Base-by-base conservation (phyloP, 2,888 invertebrate genomes). In the Philopedon plagiatum region DNA sequence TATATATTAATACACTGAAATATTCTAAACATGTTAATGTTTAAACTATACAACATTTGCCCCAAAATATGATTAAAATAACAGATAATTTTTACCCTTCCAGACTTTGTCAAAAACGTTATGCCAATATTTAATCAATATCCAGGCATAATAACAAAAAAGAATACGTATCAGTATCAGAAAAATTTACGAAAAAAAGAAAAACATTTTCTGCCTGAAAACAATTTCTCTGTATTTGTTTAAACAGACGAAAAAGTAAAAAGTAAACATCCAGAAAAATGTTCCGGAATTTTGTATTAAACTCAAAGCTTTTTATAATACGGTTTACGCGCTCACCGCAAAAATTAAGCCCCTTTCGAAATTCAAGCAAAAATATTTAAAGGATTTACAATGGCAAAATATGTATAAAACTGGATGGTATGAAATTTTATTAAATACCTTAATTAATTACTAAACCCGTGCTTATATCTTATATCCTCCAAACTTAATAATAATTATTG, bases 311-410 rank as follows among this genome's bases (percentile, higher is more conserved):
- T 57, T 63, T 57, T 62, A 29, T 41, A 39, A 62, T 56, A 58
- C 68, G 61, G n/a, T 60, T 46, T 46, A 61, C n/a, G 41, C 57
- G 62, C 32, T 26, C 2, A 56, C 72, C 72, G 54, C 72, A 62
- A 67, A 72, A 72, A 72, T 73, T 73, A 73, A 69, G 73, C 67
- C 58, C 64, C 46, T 62, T 72, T 54, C 46, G 23, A 46, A 67
- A 67, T 56, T 57, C 5, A 46, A 51, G 44, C 57, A 56, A 62
- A 72, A 72, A 67, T 67, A 65, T 71, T 65, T 37, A 29, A 54
- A 58, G 37, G 46, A 44, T 71, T 66, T 23, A 13, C 34, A 67
- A 67, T 63, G 57, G 41, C 39, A 49, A 64, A 63, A 63, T 63
- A 49, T 64, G 58, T 49, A 49, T 54, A 68, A 58, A 64, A 70